Percentiles rank a stretch among this genome's conserved stretches.
Evolutionary conservation across 1,140 invertebrate genomes (phyloP).

Genomic region (Antheraea mylitta): DNA sequence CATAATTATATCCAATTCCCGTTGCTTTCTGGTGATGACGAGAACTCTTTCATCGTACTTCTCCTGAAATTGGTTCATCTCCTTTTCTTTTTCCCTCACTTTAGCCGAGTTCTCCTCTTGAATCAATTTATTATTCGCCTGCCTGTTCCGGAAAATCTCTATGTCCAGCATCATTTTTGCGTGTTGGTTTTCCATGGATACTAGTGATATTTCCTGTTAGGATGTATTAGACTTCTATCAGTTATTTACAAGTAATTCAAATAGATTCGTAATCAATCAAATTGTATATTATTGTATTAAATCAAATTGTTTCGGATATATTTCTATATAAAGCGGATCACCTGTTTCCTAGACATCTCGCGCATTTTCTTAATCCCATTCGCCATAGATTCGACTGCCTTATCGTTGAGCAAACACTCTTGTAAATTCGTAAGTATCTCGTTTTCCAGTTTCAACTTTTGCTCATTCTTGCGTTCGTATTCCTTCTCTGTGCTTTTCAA

Average conservation of each 20-base stretch:
- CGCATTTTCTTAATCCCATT: conserved; percentile 71
- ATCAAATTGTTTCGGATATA: no score
- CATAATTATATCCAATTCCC: conserved; percentile 76
- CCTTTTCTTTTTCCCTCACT: conserved; percentile 61
- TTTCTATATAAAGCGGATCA: no score
- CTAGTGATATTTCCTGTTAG: conserved; percentile 79
- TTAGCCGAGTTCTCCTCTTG: conserved; percentile 59
- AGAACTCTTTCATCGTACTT: conserved; percentile 74
- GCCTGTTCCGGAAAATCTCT: conserved; percentile 77
- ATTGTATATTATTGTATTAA: no score
- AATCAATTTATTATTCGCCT: conserved; percentile 62
- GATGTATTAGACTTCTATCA: neutral
- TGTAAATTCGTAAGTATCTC: conserved; percentile 82
- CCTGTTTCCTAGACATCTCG: conserved; percentile 69
- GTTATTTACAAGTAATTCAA: no score
- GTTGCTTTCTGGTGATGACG: conserved; percentile 76
- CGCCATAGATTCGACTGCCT: conserved; percentile 78
- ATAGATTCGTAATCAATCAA: no score
- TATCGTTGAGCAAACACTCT: conserved; percentile 84
- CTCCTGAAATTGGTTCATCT: conserved; percentile 74
- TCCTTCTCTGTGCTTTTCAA: conserved; percentile 73
- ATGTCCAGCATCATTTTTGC: conserved; percentile 81
- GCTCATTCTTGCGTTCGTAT: conserved; percentile 74
- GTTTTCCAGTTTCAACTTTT: conserved; percentile 81
- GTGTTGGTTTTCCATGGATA: conserved; percentile 82